Evolutionary conservation across 2,113 vertebrate species (phyloP), one percentile per base, ranked within the genome.

Genomic region (Rostratula benghalensis): DNA sequence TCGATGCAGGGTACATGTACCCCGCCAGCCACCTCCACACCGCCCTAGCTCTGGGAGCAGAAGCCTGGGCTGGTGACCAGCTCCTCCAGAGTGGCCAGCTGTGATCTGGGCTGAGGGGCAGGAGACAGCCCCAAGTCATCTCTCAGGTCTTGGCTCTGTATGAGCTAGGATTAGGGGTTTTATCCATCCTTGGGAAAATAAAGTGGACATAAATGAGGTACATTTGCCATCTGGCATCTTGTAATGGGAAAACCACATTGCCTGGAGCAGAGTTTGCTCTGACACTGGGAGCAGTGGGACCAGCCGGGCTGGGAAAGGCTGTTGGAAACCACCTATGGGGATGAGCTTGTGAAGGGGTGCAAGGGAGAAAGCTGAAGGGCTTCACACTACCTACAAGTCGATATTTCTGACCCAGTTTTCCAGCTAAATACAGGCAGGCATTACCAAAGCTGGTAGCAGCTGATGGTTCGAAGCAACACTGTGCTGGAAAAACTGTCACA

Each of bases 71-170:
- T 83, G 2, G 46, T n/a, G 88, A 65, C 18, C 57, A 65, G 48
- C 43, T 75, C 77, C 1, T 39, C 73, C 4, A 2, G 24, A 31
- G 59, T 13, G 22, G 31, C 31, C 18, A 35, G 43, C 69, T 56
- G 53, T 0, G 5, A 28, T 6, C n/a, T 0, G 11, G 0, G 71
- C 37, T 13, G 7, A 51, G 21, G 41, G 63, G 64, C 39, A 1
- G 3, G 24, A 77, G 27, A 20, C n/a, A 53, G 83, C 60, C 77
- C 80, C 17, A 10, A 33, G 22, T 6, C 56, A 67, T 2, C 25
- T 6, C 39, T n/a, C 51, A 50, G 79, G 20, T 59, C 71, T n/a
- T 63, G 57, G 45, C 31, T 84, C 45, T 19, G 4, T 12, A 35
- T 10, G 21, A 85, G 61, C 65, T 60, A 27, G 87, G 33, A 28